Evolutionary conservation across 2,797 vertebrate genomes (phyloP), one percentile per base, ranked within the genome.

Genomic region (Tachyglossus aculeatus): DNA sequence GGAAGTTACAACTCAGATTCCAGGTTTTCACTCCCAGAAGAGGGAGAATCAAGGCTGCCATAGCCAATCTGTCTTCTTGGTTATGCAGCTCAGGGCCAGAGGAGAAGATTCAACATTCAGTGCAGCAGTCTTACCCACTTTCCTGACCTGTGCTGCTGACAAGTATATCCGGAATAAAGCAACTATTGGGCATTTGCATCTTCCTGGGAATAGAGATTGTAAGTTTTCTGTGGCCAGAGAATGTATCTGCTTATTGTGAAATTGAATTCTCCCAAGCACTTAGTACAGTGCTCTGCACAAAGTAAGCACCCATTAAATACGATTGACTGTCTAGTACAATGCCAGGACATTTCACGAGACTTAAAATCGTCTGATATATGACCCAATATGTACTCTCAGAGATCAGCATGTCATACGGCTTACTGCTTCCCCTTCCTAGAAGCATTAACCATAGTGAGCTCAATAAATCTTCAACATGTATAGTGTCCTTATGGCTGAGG

Each of bases 31-130:
- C 15, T 66, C 19, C 81, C 27, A 60, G 63, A 27, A 50, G 34
- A n/a, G 34, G 22, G 5, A 83, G 54, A 66, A 47, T 1, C 29
- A 60, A 33, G 43, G 13, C 34, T 77, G 62, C 60, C 57, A 51
- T 29, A 77, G 82, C 48, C 62, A 51, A n/a, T 50, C 10, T 54
- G 6, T 1, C 3, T 74, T 85, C 43, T 47, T 79, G 77, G 62
- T 48, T 40, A 52, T 32, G 9, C 6, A 54, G 74, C 37, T 68
- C 53, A 71, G 31, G 33, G 57, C 48, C 38, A 67, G n/a, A 63
- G 18, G 48, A 67, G 56, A 43, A 56, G 19, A 45, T 47, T 36
- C 21, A 81, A 12, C 27, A 44, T n/a, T 8, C 27, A 45, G 40
- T 21, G 34, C 21, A 66, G 25, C 14, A 21, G 10, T 16, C 74